A percentile compares a stretch with the other conserved stretches of the same genome.
These are phyloP conservation scores for Podabrus alpinus DNA, from an alignment of 2,888 invertebrate species.

Conservation along the genomic window DNA sequence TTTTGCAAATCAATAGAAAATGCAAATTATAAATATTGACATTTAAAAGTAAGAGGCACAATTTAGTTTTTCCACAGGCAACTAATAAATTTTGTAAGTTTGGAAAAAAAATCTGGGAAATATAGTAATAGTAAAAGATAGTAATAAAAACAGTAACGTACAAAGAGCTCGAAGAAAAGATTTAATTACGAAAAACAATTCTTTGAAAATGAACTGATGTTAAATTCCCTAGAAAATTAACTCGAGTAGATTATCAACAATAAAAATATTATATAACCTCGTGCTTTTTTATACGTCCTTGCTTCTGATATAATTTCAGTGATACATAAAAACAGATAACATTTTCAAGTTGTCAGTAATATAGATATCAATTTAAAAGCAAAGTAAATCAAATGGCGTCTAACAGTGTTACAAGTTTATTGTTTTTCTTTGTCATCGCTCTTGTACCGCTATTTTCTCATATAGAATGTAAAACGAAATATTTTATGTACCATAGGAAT, in stretches of 20 bases:
- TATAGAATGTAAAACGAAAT: neutral
- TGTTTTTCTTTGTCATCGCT: neutral
- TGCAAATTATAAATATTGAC: neutral
- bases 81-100: too few species aligned
- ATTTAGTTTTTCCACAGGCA: neutral
- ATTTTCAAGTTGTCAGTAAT: neutral
- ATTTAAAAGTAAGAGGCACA: neutral
- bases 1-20: neutral
- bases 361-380: neutral
- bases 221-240: neutral
- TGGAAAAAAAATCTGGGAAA: too few species aligned
- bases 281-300: neutral
- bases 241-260: neutral
- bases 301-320: neutral
- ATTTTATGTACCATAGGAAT: neutral
- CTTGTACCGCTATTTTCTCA: neutral
- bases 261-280: neutral
- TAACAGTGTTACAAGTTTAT: neutral
- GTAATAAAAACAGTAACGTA: too few species aligned
- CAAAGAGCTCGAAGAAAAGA: too few species aligned
- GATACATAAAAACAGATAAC: neutral
- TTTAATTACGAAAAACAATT: neutral
- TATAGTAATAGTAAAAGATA: too few species aligned
- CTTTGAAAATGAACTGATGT: neutral
- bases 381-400: neutral